A percentile compares a stretch with the other conserved stretches of the same genome.
These are phyloP conservation scores for Anastatus disparis DNA, from an alignment of 1,140 invertebrate genomes.

Conservation along the genomic window DNA sequence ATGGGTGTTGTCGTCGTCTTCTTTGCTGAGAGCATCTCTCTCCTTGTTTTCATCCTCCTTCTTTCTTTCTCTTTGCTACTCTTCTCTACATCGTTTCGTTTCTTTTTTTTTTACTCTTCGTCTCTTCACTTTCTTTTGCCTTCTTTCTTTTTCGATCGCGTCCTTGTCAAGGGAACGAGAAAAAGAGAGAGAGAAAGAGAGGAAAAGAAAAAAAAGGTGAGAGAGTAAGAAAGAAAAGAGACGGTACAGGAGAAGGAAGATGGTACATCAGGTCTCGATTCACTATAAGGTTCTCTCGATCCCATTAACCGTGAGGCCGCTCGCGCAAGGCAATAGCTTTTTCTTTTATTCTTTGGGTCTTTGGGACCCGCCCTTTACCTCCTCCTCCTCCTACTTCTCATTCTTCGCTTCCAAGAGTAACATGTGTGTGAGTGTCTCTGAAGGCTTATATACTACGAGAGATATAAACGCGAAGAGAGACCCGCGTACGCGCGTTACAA, in stretches of 20 bases:
- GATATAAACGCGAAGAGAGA: neutral
- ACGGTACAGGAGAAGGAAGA: conserved; percentile 9
- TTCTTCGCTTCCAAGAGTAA: too few relatives aligned
- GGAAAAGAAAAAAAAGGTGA: neutral
- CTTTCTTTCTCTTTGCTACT: conserved; percentile 26
- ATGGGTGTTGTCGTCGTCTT: conserved; percentile 58
- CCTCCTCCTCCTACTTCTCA: neutral
- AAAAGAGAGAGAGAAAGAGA: neutral
- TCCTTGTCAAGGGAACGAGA: conserved; percentile 35
- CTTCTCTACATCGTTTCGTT: neutral
- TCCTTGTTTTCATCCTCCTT: neutral
- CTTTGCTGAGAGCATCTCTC: conserved; percentile 18
- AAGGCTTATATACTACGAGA: neutral
- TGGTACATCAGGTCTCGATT: conserved; percentile 39
- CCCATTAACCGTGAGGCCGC: conserved; percentile 47
- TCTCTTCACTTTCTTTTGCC: conserved; percentile 2
- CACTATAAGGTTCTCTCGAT: conserved; percentile 45
- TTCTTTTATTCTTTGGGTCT: conserved; percentile 46
- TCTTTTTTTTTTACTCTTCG: conserved; percentile 30
- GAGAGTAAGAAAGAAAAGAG: conserved; percentile 23
- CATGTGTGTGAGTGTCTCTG: conserved; percentile 27
- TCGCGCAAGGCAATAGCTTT: neutral
- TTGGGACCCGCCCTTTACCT: conserved; percentile 44
- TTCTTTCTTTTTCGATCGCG: conserved; percentile 40
- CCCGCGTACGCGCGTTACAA: neutral